Conservation (phyloP, 2,113 vertebrate genomes). For the Nibea coibor region DNA sequence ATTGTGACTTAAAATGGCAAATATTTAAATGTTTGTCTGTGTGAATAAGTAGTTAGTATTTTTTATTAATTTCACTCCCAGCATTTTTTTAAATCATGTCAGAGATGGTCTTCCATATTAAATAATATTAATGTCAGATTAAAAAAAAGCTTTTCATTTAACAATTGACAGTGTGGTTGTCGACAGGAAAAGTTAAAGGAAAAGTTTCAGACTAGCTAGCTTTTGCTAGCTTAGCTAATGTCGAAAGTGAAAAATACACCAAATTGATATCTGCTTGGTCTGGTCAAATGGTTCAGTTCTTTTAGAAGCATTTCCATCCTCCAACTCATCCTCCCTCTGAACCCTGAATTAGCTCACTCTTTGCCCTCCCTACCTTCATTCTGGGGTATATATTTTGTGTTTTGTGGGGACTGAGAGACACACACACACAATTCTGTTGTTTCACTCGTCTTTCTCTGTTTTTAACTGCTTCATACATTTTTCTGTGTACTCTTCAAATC, state of each 20-base stretch:
- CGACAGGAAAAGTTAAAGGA: background rate
- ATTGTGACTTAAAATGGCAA: background rate
- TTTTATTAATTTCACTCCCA: background rate
- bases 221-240: background rate
- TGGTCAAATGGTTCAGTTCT: background rate
- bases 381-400: slow-evolving; percentile 11
- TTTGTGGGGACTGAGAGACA: slow-evolving; percentile 4
- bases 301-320: background rate
- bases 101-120: background rate
- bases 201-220: background rate
- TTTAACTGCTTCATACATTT: slow-evolving; percentile 8
- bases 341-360: slow-evolving; percentile 9
- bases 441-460: slow-evolving; percentile 5
- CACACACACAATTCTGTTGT: background rate
- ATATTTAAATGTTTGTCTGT: background rate
- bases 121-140: background rate
- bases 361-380: background rate
- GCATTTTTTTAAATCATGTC: background rate
- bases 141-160: background rate
- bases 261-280: background rate
- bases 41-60: too few relatives aligned
- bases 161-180: too few relatives aligned
- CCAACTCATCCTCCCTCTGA: slow-evolving; percentile 11
- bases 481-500: slow-evolving; percentile 22
- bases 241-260: background rate